Conservation (phyloP, 2,888 invertebrate species). For the Acleris cristana region DNA sequence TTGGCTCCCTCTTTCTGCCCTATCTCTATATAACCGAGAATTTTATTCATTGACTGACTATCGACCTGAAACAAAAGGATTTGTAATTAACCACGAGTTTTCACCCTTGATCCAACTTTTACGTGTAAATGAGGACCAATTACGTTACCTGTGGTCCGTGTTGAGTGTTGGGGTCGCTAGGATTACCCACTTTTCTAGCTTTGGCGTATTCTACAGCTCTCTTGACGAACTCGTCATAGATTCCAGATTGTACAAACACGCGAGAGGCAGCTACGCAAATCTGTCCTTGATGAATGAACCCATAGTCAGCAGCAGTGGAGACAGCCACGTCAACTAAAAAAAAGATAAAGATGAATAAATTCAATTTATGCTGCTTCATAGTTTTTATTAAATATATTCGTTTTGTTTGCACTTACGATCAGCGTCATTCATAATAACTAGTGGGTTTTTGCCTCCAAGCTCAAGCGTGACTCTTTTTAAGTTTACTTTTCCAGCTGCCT, state of each 20-base stretch:
- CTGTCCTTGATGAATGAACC: slow-evolving; percentile 63
- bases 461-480: slow-evolving; percentile 92
- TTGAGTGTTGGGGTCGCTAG: slow-evolving; percentile 47
- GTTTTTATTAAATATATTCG: background rate
- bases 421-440: slow-evolving; percentile 91
- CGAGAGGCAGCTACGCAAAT: slow-evolving; percentile 64
- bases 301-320: slow-evolving; percentile 52
- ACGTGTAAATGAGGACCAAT: background rate
- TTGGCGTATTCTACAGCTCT: slow-evolving; percentile 87
- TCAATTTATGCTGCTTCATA: background rate
- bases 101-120: too few relatives aligned
- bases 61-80: slow-evolving; percentile 80
- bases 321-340: slow-evolving; percentile 58
- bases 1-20: slow-evolving; percentile 93
- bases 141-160: slow-evolving; percentile 57
- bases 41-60: slow-evolving; percentile 88
- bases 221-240: slow-evolving; percentile 92
- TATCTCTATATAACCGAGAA: slow-evolving; percentile 88
- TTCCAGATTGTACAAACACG: slow-evolving; percentile 68
- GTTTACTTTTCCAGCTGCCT: slow-evolving; percentile 89
- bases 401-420: slow-evolving; percentile 82
- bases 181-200: slow-evolving; percentile 86
- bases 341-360: background rate
- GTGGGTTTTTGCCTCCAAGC: slow-evolving; percentile 94
- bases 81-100: too few relatives aligned